These are phyloP conservation scores for Manduca sexta DNA, from an alignment of 1,140 invertebrate genomes.

Conservation along the genomic window DNA sequence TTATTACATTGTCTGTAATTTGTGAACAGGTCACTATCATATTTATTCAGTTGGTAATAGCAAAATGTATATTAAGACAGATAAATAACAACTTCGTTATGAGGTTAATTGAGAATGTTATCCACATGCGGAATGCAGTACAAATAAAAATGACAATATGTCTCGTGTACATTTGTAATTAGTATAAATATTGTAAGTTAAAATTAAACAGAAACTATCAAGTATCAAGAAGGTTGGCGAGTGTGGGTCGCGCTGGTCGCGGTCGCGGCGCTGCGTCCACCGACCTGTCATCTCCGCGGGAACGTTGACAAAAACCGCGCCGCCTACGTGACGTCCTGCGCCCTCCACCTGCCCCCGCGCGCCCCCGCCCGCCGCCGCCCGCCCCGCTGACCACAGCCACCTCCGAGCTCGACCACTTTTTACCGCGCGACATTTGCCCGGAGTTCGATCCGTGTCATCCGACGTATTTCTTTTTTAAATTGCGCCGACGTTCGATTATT, in stretches of 20 bases:
- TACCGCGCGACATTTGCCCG: conserved; percentile 71
- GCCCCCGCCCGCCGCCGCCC: conserved; percentile 6
- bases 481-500: conserved; percentile 61
- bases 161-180: conserved; percentile 17
- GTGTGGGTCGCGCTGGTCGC: conserved; percentile 39
- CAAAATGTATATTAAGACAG: no score
- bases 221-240: conserved; percentile 59
- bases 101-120: not conserved
- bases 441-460: conserved; percentile 72
- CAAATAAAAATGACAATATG: conserved; percentile 7
- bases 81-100: not conserved
- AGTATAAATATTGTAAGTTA: conserved; percentile 8
- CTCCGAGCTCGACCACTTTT: conserved; percentile 53
- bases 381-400: conserved; percentile 30
- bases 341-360: conserved; percentile 17
- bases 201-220: conserved; percentile 52
- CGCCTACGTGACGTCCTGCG: conserved; percentile 69
- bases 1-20: no score
- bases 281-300: conserved; percentile 71
- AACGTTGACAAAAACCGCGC: conserved; percentile 71
- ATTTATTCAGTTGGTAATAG: no score
- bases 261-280: conserved; percentile 50
- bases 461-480: conserved; percentile 71
- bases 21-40: no score
- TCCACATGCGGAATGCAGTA: no score